Evolutionary conservation across 35 echinoderm and acorn worm genomes (phyloP), one percentile per base, ranked within the genome.

Genomic region (Stichopus chloronotus): DNA sequence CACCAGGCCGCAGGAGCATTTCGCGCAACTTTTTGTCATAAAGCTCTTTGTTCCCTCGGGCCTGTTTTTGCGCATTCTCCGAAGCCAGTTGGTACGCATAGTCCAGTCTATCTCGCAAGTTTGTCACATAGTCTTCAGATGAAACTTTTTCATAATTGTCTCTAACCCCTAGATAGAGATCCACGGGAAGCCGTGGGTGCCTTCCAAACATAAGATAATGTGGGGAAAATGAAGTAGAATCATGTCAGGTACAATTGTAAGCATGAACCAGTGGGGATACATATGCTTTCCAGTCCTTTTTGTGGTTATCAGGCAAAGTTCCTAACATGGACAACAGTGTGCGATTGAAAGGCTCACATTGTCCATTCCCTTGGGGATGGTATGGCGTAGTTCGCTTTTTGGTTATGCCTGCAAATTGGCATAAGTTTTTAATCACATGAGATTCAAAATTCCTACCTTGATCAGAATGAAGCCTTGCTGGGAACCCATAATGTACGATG

Each of bases 361-460:
- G 53, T 10, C 94, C 90, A 77, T 95, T 95, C 2, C 94, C 78
- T 58, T 95, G 94, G 22, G 94, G 92, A 30, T 95, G 94, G 59
- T 93, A 95, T 5, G 87, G 94, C 3, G 94, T 93, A 9, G 91
- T 95, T 6, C 92, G 20, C 3, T 81, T 61, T 76, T 89, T 95
- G 5, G 19, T 71, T 7, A 93, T 93, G 19, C 92, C 92, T 12
- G 84, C 72, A 25, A 95, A 10, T 20, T 84, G 8, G 59, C 91
- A 93, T 58, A 91, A 76, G 25, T 95, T 56, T 25, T 93, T 78
- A 13, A 95, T 90, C 2, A 93, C 63, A 13, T 2, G 12, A 9
- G 80, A 88, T 63, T 95, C 94, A 90, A 95, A 95, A 58, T 93
- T 89, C 14, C 94, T 60, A 53, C 92, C 94, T 58, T 95, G 94